Conservation (phyloP, 2,888 invertebrate genomes). For the Pyrrhia umbra region DNA sequence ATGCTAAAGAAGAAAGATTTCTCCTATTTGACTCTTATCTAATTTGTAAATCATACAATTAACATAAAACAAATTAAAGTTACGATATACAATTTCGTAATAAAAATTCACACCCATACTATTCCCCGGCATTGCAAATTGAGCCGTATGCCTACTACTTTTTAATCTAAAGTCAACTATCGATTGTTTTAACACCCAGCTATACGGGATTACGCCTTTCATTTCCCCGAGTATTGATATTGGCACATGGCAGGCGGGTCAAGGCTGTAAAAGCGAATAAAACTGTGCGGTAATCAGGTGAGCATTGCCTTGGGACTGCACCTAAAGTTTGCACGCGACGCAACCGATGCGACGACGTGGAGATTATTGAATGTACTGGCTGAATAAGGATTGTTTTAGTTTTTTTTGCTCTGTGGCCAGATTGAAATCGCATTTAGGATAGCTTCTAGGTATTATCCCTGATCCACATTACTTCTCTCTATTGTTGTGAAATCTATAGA, state of each 20-base stretch:
- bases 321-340: slow-evolving; percentile 61
- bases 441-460: too few species aligned
- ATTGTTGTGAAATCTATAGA: too few species aligned
- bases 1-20: too few species aligned
- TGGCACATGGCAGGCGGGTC: slow-evolving; percentile 42
- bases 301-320: slow-evolving; percentile 57
- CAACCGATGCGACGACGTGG: slow-evolving; percentile 20
- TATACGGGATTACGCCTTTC: slow-evolving; percentile 3
- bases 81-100: not conserved
- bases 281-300: slow-evolving; percentile 50
- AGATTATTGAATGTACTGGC: slow-evolving; percentile 14
- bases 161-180: not conserved
- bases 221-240: slow-evolving; percentile 33
- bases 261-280: slow-evolving; percentile 46
- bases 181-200: not conserved
- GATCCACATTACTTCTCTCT: too few species aligned
- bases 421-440: too few species aligned
- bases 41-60: too few species aligned
- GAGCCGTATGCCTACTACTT: not conserved
- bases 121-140: not conserved
- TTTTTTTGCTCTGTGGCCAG: not conserved
- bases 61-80: too few species aligned
- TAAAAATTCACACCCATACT: not conserved
- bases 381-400: not conserved
- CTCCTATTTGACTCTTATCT: too few species aligned